Base-by-base conservation (phyloP, 53 echinoderm and acorn worm genomes). In the Holothuria scabra region DNA sequence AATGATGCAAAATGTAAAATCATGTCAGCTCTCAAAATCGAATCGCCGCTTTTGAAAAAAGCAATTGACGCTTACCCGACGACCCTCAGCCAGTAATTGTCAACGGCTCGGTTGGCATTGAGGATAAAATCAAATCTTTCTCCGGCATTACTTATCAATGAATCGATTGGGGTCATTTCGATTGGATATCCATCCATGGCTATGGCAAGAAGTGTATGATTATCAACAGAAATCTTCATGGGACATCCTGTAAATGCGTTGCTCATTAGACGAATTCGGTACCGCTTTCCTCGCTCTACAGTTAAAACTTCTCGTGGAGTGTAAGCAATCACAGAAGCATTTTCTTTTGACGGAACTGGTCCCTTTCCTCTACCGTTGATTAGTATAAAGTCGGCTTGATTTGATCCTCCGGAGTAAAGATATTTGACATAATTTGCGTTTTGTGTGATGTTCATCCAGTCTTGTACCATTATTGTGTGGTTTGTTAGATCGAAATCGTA, bases 211-310 rank as follows among this genome's bases (percentile, higher is more conserved):
- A 96, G 65, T n/a, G 60, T 84, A 79, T 96, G 96, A 38, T 80
- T 69, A 60, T 96, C 96, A 8, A 96, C 83, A n/a, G 93, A 93
- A 19, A 96, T 81, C 64, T 88, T 91, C 38, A 96, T 84, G 5
- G 93, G 64, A 52, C 93, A 93, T 46, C 91, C 91, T 25, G 96
- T 96, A 58, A 96, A 93, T 10, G 96, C 96, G 63, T 96, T 96
- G 56, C 91, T 96, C 87, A 93, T 91, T 20, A 90, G 49, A 44
- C 96, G 90, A 48, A 96, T 91, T 2, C 93, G 61, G 32, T 93
- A 96, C 6, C 93, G 86, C 37, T 26, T 58, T 18, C 91, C 88
- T 5, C 33, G 28, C 30, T 81, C 38, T 5, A 96, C 90, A 2
- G 83, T 13, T 69, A 93, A 91, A 1, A 90, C 82, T 70, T 93